These are phyloP conservation scores for Hylaeus volcanicus DNA, from an alignment of 1,140 invertebrate species.

Conservation along the genomic window DNA sequence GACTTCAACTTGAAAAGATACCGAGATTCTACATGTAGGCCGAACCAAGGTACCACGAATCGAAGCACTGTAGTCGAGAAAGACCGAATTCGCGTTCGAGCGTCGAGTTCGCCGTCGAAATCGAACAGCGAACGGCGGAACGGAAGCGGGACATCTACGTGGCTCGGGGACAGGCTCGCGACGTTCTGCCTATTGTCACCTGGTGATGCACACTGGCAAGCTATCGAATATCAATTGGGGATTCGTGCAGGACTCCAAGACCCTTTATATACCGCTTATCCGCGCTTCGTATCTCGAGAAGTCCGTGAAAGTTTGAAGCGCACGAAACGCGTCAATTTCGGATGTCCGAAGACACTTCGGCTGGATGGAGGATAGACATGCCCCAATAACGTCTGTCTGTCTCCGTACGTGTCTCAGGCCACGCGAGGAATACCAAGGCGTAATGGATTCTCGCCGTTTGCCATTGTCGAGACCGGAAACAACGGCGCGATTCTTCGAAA, in stretches of 20 bases:
- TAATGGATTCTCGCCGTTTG: too few species aligned
- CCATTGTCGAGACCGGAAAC: not conserved
- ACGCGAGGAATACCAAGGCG: constrained; percentile 9
- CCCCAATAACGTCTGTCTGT: constrained; percentile 71
- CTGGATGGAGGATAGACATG: constrained; percentile 58
- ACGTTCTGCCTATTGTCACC: constrained; percentile 37
- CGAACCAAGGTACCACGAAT: not conserved
- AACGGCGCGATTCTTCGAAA: not conserved
- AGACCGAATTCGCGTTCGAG: not conserved
- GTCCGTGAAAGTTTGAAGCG: constrained; percentile 23
- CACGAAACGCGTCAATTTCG: constrained; percentile 76
- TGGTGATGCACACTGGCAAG: constrained; percentile 9
- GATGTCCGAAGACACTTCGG: constrained; percentile 56
- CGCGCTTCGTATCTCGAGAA: constrained; percentile 47
- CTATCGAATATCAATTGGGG: constrained; percentile 61
- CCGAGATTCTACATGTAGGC: not conserved
- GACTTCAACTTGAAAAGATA: not conserved
- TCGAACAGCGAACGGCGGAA: not conserved
- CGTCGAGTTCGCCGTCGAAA: not conserved
- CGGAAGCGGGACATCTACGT: not conserved
- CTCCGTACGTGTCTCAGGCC: constrained; percentile 22
- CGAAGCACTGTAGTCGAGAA: not conserved
- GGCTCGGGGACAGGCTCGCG: not conserved
- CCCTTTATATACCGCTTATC: constrained; percentile 69
- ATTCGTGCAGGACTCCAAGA: constrained; percentile 45